Evolutionary conservation across 2,888 invertebrate genomes (phyloP).

Genomic region (Polia nebulosa): DNA sequence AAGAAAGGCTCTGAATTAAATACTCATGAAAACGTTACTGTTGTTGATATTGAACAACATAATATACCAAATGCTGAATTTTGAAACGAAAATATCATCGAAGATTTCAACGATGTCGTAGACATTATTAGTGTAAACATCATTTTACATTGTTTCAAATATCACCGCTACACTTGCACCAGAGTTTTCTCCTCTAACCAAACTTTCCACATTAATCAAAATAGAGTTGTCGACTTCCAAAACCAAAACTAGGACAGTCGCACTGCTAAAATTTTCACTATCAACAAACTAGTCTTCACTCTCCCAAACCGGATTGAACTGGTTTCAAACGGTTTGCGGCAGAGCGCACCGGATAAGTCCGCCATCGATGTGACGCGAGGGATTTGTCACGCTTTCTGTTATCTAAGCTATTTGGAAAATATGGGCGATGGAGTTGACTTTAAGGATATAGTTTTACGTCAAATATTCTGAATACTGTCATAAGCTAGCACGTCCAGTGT

Average conservation of each 20-base stretch:
- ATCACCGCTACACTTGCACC: background rate
- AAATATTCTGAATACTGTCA: background rate
- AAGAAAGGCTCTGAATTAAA: too few relatives aligned
- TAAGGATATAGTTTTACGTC: conserved; percentile 15
- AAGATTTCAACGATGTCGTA: background rate
- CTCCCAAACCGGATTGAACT: conserved; percentile 36
- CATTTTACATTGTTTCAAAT: background rate
- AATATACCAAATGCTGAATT: too few relatives aligned
- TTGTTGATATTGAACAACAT: too few relatives aligned
- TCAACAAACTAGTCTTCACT: conserved; percentile 19
- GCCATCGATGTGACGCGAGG: conserved; percentile 46
- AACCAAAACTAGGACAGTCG: background rate
- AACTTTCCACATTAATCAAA: conserved; percentile 35
- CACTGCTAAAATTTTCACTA: conserved; percentile 15
- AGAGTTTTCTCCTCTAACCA: background rate
- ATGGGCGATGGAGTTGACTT: conserved; percentile 21
- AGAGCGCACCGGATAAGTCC: conserved; percentile 49
- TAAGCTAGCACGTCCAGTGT: background rate
- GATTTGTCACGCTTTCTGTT: conserved; percentile 55
- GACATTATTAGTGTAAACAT: background rate
- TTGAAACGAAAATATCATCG: too few relatives aligned
- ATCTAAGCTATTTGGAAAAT: conserved; percentile 52
- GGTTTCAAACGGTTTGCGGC: conserved; percentile 43
- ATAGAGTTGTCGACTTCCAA: conserved; percentile 14
- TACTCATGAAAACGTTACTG: too few relatives aligned